These are phyloP conservation scores for Dermochelys coriacea DNA, from an alignment of 2,797 vertebrate species.

Conservation along the genomic window DNA sequence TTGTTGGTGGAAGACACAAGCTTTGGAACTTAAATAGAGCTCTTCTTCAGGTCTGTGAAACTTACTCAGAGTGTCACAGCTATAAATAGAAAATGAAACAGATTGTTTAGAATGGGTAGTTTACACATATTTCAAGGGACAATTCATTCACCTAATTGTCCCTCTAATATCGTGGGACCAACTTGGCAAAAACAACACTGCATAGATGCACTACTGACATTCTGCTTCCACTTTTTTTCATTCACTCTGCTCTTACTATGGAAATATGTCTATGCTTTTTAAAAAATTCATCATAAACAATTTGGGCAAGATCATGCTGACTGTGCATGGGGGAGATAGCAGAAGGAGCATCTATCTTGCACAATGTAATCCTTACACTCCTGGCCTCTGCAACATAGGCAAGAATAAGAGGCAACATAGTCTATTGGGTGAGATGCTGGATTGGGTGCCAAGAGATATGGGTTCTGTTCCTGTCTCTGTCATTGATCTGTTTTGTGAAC, in stretches of 20 bases:
- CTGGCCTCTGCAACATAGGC: background rate
- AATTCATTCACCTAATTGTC: background rate
- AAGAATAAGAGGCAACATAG: background rate
- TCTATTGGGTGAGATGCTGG: background rate
- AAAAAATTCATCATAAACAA: background rate
- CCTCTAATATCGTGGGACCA: background rate
- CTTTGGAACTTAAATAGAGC: background rate
- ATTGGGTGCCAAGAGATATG: background rate
- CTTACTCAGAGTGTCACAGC: background rate
- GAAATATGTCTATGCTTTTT: background rate
- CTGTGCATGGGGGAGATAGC: background rate
- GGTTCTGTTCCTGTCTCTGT: conserved; percentile 9
- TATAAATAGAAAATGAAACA: background rate
- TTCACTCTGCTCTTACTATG: background rate
- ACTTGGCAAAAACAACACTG: background rate
- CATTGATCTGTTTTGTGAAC: background rate
- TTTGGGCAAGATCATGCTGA: background rate
- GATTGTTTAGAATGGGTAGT: background rate
- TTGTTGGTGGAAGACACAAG: background rate
- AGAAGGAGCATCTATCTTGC: background rate
- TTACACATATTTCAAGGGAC: background rate
- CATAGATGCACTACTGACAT: background rate
- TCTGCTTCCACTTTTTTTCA: background rate
- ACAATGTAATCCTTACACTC: rapidly evolving
- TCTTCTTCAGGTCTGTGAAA: background rate